Evolutionary conservation across 2,888 invertebrate genomes (phyloP), one percentile per base, ranked within the genome.

Genomic region (Hirtodrosophila trivittata): DNA sequence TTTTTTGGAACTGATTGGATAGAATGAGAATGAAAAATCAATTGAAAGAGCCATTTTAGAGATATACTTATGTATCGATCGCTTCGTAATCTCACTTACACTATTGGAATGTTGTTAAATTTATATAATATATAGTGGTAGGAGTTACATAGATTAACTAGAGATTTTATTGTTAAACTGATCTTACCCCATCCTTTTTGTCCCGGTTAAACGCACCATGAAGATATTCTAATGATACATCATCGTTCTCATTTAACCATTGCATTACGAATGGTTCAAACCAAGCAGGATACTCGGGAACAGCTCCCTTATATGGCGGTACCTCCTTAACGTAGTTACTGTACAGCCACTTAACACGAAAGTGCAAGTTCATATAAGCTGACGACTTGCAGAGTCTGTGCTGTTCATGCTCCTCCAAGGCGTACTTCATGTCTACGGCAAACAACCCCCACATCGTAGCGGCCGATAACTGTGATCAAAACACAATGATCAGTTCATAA

Each of bases 201-300:
- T 99, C 99, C 90, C 98, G 94, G 90, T 96, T 97, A 91, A 99
- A 99, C 83, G 99, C 99, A 91, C 98, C 98, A 90, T 99, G 97
- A 73, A 99, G 94, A 92, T 99, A 99, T 91, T 99, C 99, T 88
- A 99, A 93, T 0, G 98, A 99, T 0, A 99, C 98, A 85, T 99
- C 99, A 89, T 99, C 99, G 90, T 99, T 99, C 91, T 99, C 99
- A 89, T 99, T 99, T 33, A 99, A 93, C 99, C 99, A 99, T 91
- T 99, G 99, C 99, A 99, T 99, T 37, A 99, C 99, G 91, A 99
- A 99, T n/a, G 99, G 98, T 91, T 99, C 99, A 91, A 99, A 99
- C 99, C 99, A 99, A 86, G 97, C 97, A 0, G 99, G 99, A 91
- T 99, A 99, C 90, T 99, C 99, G 5, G 99, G 99, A 64, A 99